Evolutionary conservation across 2,888 invertebrate genomes (phyloP).

Genomic region (Dryococelus australis): DNA sequence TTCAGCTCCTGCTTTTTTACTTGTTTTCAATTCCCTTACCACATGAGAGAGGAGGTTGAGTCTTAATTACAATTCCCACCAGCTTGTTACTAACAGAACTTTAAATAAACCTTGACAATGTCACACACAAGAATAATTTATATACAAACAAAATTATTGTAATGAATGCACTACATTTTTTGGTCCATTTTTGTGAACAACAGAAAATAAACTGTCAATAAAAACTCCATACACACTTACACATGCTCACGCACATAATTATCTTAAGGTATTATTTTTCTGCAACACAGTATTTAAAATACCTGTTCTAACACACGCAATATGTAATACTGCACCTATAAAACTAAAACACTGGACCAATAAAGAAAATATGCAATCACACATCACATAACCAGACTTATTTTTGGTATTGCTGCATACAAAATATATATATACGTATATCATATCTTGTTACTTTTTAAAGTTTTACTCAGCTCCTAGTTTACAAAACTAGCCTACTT

Average conservation of each 20-base stretch:
- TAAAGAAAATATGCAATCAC: constrained; percentile 13
- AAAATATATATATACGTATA: constrained; percentile 39
- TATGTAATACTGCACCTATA: neutral
- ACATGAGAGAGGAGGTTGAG: too few relatives aligned
- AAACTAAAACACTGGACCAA: neutral
- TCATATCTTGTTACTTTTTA: neutral
- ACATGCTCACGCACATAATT: neutral
- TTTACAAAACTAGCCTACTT: neutral
- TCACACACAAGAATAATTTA: neutral
- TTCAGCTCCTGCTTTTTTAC: too few relatives aligned
- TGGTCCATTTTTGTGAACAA: neutral
- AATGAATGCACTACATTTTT: constrained; percentile 1
- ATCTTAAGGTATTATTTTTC: neutral
- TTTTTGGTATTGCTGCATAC: constrained; percentile 44
- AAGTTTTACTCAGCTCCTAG: neutral
- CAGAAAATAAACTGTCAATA: neutral
- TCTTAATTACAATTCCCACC: too few relatives aligned
- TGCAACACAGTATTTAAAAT: neutral
- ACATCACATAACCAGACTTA: constrained; percentile 23
- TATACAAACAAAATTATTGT: neutral
- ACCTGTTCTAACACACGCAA: constrained; percentile 7
- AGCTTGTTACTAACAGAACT: too few relatives aligned
- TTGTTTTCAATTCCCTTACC: too few relatives aligned
- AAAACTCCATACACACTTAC: neutral
- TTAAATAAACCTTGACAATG: too few relatives aligned